Conservation (phyloP, 1,140 invertebrate species). For the Meloidogyne floridensis region DNA sequence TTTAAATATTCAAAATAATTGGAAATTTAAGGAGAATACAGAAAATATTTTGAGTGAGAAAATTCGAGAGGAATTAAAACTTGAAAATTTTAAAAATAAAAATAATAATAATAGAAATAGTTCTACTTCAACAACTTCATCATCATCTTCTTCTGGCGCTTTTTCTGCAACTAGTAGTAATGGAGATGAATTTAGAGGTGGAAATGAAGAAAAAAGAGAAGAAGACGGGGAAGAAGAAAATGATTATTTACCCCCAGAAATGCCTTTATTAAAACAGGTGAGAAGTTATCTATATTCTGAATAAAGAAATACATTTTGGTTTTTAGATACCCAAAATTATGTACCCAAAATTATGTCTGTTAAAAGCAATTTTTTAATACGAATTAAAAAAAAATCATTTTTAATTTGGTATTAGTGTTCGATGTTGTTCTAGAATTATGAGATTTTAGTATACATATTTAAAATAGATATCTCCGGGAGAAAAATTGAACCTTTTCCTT, state of each 20-base stretch:
- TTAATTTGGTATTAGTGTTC: no score
- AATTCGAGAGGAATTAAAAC: neutral
- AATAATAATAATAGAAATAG: neutral
- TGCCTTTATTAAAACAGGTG: slow-evolving; percentile 21
- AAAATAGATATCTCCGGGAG: no score
- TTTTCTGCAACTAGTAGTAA: slow-evolving; percentile 15
- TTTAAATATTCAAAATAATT: neutral
- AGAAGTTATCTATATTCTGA: neutral
- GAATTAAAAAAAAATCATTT: no score
- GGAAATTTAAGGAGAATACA: neutral
- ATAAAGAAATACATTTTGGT: neutral
- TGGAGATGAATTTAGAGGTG: neutral
- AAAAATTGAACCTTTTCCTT: no score
- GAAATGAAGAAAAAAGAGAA: neutral
- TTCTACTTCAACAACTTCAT: neutral
- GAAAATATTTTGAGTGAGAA: neutral
- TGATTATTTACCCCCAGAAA: slow-evolving; percentile 22
- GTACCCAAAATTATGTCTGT: no score
- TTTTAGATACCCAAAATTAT: no score
- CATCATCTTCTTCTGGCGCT: slow-evolving; percentile 21
- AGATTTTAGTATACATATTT: no score
- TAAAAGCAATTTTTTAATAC: no score
- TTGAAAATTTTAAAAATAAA: neutral
- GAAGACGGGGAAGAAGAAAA: neutral
- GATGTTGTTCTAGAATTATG: no score